These are phyloP conservation scores for Aphaenogaster ashmeadi DNA, from an alignment of 1,140 invertebrate genomes.

Conservation along the genomic window DNA sequence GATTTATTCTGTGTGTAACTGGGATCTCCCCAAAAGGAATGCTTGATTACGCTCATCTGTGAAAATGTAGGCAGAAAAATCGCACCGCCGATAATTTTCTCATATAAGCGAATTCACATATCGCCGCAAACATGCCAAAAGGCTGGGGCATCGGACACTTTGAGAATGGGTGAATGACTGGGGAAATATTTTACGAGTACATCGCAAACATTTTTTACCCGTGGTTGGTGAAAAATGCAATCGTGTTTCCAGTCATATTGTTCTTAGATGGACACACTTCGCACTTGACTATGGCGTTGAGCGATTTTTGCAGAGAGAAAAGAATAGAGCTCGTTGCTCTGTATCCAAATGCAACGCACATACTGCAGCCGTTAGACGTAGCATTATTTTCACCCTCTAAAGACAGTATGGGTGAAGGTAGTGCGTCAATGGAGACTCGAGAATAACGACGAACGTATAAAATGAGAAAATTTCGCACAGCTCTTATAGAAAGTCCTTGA, in stretches of 20 bases:
- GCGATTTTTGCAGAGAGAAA: conserved; percentile 77
- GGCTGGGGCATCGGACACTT: conserved; percentile 80
- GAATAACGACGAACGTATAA: conserved; percentile 1
- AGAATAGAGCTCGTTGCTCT: conserved; percentile 78
- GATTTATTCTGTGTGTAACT: no score
- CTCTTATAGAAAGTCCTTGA: background rate
- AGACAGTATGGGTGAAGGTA: conserved; percentile 26
- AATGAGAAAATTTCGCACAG: conserved; percentile 1
- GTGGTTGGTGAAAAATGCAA: conserved; percentile 79
- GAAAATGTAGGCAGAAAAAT: conserved; percentile 44
- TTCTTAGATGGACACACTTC: conserved; percentile 83
- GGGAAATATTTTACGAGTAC: conserved; percentile 83
- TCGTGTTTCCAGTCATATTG: conserved; percentile 78
- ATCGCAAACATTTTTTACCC: conserved; percentile 81
- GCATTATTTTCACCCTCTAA: conserved; percentile 76
- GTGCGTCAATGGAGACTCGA: background rate
- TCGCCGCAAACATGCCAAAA: conserved; percentile 72
- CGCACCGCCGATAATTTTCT: conserved; percentile 54
- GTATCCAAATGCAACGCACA: conserved; percentile 80
- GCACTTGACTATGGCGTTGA: conserved; percentile 77
- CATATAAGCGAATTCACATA: conserved; percentile 40
- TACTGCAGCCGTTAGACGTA: conserved; percentile 81
- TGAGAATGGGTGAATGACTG: conserved; percentile 84
- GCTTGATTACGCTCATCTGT: conserved; percentile 17
- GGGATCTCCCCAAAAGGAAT: no score